A percentile compares a stretch with the other conserved stretches of the same genome.
phyloP scores from a whole-genome alignment of 1,140 invertebrate genomes.

The Cherax quadricarinatus region DNA sequence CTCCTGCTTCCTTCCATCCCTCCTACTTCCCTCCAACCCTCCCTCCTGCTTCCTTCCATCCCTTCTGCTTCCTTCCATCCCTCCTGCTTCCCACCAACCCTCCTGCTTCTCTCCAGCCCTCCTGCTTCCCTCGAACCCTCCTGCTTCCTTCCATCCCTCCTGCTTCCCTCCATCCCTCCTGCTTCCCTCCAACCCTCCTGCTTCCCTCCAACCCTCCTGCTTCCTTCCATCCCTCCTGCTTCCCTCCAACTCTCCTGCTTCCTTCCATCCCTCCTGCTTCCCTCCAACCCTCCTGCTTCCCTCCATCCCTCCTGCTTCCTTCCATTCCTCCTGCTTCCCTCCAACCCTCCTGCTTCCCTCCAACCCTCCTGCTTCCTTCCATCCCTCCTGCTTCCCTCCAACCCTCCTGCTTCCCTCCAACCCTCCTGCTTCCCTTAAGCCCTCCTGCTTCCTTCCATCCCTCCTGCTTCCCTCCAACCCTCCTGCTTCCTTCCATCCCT shows the following conservation, averaged over 20 bases:
- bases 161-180: no score
- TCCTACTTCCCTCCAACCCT: no score
- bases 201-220: neutral
- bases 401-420: no score
- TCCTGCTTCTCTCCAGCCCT: neutral
- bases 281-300: no score
- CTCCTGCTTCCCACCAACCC: neutral
- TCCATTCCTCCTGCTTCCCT: neutral
- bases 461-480: no score
- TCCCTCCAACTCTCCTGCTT: neutral
- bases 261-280: neutral
- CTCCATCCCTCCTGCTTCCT: no score
- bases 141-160: no score
- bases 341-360: neutral
- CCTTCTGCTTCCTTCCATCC: neutral
- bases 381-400: neutral
- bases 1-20: no score
- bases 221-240: neutral
- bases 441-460: no score
- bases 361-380: neutral
- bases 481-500: neutral
- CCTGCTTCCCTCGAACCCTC: neutral
- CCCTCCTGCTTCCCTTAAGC: no score
- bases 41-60: no score
- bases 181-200: no score